Conservation (phyloP, 2,888 invertebrate species). For the Drosophila aldrichi region DNA sequence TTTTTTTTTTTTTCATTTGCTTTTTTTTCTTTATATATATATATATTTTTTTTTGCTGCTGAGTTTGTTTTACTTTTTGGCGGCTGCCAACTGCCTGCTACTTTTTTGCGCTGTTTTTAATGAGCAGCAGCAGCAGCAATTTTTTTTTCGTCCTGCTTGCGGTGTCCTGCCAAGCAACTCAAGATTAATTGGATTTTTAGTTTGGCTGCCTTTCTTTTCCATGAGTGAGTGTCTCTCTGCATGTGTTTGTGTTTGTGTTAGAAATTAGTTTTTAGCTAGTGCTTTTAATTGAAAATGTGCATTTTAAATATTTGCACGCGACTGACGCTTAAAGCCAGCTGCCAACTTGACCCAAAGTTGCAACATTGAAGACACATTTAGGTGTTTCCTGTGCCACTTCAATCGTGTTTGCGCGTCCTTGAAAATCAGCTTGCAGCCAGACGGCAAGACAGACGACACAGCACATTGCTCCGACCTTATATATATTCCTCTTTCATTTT, state of each 20-base stretch:
- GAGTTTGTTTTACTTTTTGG: slow-evolving; percentile 41
- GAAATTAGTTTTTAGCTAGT: slow-evolving; percentile 74
- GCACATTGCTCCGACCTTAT: slow-evolving; percentile 46
- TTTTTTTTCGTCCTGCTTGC: slow-evolving; percentile 28
- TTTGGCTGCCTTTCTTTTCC: slow-evolving; percentile 35
- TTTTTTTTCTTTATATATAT: slow-evolving; percentile 3
- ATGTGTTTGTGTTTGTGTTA: slow-evolving; percentile 64
- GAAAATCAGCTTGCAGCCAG: slow-evolving; percentile 68
- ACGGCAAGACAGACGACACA: slow-evolving; percentile 30
- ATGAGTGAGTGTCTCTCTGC: not conserved
- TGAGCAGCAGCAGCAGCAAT: slow-evolving; percentile 60
- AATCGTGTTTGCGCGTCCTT: slow-evolving; percentile 69
- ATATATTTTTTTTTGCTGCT: slow-evolving; percentile 5
- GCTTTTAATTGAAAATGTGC: slow-evolving; percentile 61
- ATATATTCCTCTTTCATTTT: not conserved
- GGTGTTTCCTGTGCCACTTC: slow-evolving; percentile 34
- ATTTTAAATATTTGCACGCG: slow-evolving; percentile 47
- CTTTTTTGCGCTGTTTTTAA: slow-evolving; percentile 61
- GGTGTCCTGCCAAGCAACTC: slow-evolving; percentile 61
- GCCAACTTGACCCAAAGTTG: slow-evolving; percentile 64
- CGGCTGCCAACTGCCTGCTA: slow-evolving; percentile 60
- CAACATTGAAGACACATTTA: slow-evolving; percentile 18
- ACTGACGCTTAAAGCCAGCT: slow-evolving; percentile 22
- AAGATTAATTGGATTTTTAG: slow-evolving; percentile 77
- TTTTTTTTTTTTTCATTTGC: not conserved